A percentile compares a stretch with the other conserved stretches of the same genome.
Evolutionary conservation across 2,888 invertebrate genomes (phyloP).

Genomic region (Dicyrtoma fusca): DNA sequence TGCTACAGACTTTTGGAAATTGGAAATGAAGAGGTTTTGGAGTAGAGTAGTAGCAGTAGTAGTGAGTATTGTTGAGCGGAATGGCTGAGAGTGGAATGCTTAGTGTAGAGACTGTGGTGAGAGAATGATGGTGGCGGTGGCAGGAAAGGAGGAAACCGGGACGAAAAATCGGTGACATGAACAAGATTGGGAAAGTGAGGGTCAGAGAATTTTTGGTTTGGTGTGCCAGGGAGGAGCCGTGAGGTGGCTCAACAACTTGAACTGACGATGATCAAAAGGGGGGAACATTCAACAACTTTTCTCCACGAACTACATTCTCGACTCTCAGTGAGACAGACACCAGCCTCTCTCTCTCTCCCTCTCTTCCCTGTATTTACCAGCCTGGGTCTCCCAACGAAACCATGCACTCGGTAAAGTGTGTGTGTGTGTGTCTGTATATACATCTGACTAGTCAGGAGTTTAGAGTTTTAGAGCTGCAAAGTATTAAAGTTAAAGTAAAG

Average conservation of each 20-base stretch:
- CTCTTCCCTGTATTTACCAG: conserved; percentile 3
- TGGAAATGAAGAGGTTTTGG: neutral
- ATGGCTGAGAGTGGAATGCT: conserved; percentile 23
- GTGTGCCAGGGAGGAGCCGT: conserved; percentile 24
- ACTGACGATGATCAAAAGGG: conserved; percentile 1
- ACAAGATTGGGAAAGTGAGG: conserved; percentile 18
- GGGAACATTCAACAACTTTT: conserved; percentile 18
- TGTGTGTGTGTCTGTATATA: too few relatives aligned
- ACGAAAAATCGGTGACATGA: conserved; percentile 6
- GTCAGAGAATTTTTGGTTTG: conserved; percentile 13
- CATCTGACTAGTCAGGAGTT: too few relatives aligned
- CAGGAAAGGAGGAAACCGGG: conserved; percentile 22
- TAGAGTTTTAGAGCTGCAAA: neutral
- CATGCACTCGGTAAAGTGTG: too few relatives aligned
- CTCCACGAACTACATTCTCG: conserved; percentile 12
- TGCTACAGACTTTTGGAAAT: too few relatives aligned
- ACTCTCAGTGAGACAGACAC: neutral
- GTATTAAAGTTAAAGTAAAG: neutral
- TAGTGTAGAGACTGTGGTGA: conserved; percentile 3
- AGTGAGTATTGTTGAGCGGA: neutral
- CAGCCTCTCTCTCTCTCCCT: neutral
- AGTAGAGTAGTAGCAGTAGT: neutral
- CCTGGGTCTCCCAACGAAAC: neutral
- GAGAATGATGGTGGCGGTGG: conserved; percentile 25
- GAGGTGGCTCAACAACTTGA: conserved; percentile 24